These are phyloP conservation scores for Furcifer pardalis DNA, from an alignment of 2,797 vertebrate species.

Conservation along the genomic window DNA sequence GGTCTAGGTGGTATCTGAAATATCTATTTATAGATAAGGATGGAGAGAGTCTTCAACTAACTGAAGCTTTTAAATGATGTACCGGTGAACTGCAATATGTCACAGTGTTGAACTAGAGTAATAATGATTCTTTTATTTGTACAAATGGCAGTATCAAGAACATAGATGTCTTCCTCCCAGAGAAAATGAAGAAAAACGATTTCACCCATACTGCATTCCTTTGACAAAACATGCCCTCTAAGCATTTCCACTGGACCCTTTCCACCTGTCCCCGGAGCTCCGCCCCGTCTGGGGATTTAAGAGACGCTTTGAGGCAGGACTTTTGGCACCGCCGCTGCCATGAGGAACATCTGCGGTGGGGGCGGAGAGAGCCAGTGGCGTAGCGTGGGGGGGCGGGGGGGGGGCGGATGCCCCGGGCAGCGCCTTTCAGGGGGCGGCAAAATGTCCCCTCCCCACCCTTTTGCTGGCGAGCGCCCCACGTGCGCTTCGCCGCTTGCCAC, in stretches of 20 bases:
- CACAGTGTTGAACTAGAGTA: neutral
- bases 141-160: neutral
- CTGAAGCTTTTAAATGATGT: neutral
- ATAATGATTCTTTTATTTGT: neutral
- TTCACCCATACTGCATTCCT: constrained; percentile 35
- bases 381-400: too few relatives aligned
- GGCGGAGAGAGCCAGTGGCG: too few relatives aligned
- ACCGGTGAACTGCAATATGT: neutral
- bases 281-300: too few relatives aligned
- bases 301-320: too few relatives aligned
- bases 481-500: too few relatives aligned
- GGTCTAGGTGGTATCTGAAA: neutral
- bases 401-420: too few relatives aligned
- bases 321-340: too few relatives aligned
- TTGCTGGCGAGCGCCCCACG: too few relatives aligned
- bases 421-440: too few relatives aligned
- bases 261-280: too few relatives aligned
- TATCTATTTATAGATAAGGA: neutral
- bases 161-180: neutral
- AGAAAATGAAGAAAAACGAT: neutral
- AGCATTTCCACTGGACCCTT: constrained; percentile 39
- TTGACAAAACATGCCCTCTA: constrained; percentile 47
- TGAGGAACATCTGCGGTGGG: too few relatives aligned
- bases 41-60: neutral
- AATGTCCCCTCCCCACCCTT: too few relatives aligned